Evolutionary conservation across 2,113 vertebrate species (phyloP).

Genomic region (Phaethon lepturus): DNA sequence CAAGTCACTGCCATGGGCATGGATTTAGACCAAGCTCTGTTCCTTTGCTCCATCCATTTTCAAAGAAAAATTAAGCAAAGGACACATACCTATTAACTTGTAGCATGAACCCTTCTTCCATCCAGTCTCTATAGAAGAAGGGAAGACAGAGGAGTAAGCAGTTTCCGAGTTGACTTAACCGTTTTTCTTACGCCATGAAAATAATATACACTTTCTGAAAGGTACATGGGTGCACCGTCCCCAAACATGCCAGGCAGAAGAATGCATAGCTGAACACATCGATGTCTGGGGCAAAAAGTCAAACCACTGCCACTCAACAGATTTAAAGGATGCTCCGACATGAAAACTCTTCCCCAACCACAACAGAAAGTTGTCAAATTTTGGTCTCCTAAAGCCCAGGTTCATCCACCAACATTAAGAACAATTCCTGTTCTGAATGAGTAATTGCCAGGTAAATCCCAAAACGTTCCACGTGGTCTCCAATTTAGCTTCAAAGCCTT

Average conservation of each 20-base stretch:
- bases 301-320: not conserved
- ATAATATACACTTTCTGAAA: not conserved
- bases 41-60: not conserved
- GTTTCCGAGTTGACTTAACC: not conserved
- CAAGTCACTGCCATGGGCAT: not conserved
- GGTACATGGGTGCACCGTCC: not conserved
- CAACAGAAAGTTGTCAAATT: not conserved
- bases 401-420: not conserved
- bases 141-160: not conserved
- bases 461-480: not conserved
- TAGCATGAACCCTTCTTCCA: not conserved
- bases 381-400: not conserved
- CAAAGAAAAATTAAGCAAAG: slow-evolving; percentile 40
- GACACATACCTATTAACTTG: not conserved
- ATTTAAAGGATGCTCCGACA: not conserved
- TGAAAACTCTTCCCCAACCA: not conserved
- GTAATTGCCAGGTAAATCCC: not conserved
- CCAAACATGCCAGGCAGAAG: not conserved
- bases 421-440: not conserved
- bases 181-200: not conserved
- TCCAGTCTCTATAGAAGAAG: not conserved
- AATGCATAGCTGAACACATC: not conserved
- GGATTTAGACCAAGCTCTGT: not conserved
- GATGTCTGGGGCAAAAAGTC: not conserved
- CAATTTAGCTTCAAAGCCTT: not conserved